Evolutionary conservation across 2,113 vertebrate species (phyloP).

Genomic region (Setophaga coronata): DNA sequence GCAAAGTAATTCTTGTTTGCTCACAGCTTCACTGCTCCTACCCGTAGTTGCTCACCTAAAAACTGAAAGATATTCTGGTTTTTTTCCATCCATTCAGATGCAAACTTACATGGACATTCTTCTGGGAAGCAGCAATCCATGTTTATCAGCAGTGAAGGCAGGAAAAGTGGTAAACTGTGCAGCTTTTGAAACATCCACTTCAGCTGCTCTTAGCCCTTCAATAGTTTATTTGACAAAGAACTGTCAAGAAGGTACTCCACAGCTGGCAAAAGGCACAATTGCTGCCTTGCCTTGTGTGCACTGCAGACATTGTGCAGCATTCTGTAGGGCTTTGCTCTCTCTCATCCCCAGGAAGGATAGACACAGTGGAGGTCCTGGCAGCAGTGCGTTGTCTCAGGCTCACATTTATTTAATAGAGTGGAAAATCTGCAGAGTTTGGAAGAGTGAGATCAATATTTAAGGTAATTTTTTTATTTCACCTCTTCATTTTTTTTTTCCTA

Average conservation of each 20-base stretch:
- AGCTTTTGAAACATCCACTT: background rate
- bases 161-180: background rate
- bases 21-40: background rate
- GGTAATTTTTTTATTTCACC: background rate
- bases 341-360: background rate
- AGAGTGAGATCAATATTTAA: background rate
- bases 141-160: background rate
- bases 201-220: background rate
- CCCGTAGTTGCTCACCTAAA: background rate
- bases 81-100: background rate
- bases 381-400: background rate
- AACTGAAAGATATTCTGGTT: background rate
- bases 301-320: rapidly evolving
- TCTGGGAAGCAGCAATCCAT: background rate
- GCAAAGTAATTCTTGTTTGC: background rate
- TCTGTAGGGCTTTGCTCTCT: background rate
- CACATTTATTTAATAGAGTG: background rate
- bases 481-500: background rate
- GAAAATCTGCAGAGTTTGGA: background rate
- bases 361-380: background rate
- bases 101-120: background rate
- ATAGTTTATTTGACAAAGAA: background rate
- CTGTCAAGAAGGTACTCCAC: background rate
- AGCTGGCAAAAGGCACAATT: background rate
- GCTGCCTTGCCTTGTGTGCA: background rate